Percentiles rank a stretch among this genome's conserved stretches.
Conservation (phyloP, 2,888 invertebrate species). For the Brachyptera risi region DNA sequence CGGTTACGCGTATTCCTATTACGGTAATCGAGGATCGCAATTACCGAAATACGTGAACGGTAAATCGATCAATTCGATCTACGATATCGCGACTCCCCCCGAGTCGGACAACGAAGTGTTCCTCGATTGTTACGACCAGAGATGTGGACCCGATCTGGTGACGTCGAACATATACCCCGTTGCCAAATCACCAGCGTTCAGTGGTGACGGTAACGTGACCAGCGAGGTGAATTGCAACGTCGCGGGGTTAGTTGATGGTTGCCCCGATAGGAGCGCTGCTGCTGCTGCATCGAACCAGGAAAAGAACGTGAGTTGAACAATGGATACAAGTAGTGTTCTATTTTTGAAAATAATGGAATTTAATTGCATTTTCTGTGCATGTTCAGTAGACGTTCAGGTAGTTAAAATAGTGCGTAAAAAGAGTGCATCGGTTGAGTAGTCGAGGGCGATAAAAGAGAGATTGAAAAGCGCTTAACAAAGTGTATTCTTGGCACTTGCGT, state of each 20-base stretch:
- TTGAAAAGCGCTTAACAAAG: no score
- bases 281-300: not conserved
- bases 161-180: slow-evolving; percentile 23
- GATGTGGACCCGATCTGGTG: slow-evolving; percentile 20
- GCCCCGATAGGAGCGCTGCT: not conserved
- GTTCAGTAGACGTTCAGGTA: no score
- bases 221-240: slow-evolving; percentile 2
- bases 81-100: not conserved
- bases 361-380: no score
- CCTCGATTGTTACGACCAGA: not conserved
- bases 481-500: no score
- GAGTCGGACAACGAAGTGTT: not conserved
- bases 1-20: slow-evolving; percentile 5
- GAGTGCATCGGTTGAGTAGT: no score
- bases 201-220: not conserved
- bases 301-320: not conserved
- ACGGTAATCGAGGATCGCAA: slow-evolving; percentile 3
- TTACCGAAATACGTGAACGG: not conserved
- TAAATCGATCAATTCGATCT: not conserved
- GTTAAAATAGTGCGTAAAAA: no score
- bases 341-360: no score
- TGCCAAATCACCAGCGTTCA: not conserved
- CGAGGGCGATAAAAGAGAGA: no score
- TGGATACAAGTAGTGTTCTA: no score
- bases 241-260: not conserved